Percentiles rank a stretch among this genome's conserved stretches.
phyloP scores from a whole-genome alignment of 2,888 invertebrate genomes.

The Panopea generosa region DNA sequence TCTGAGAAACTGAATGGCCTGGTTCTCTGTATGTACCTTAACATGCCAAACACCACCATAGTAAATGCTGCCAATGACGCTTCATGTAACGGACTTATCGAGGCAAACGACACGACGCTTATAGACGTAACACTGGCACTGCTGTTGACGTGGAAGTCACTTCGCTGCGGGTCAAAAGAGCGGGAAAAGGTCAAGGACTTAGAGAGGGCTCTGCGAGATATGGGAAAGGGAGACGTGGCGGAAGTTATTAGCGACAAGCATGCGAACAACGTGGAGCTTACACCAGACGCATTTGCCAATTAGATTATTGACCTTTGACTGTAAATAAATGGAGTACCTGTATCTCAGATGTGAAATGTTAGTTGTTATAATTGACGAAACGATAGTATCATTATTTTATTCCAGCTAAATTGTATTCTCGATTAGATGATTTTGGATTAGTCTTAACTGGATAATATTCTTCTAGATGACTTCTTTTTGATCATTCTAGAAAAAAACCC shows the following conservation, averaged over 20 bases:
- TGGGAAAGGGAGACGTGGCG: constrained; percentile 76
- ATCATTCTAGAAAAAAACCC: too few species aligned
- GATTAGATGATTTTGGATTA: too few species aligned
- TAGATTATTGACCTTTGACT: too few species aligned
- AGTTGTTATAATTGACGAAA: too few species aligned
- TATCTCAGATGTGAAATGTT: too few species aligned
- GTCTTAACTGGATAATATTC: too few species aligned
- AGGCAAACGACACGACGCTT: constrained; percentile 53
- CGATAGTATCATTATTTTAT: too few species aligned
- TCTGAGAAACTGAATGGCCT: constrained; percentile 67
- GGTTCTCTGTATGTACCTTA: constrained; percentile 73
- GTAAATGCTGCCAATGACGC: constrained; percentile 67
- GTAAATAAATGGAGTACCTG: too few species aligned
- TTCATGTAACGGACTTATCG: constrained; percentile 45
- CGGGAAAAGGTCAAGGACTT: constrained; percentile 73
- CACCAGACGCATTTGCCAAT: constrained; percentile 68
- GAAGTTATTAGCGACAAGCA: constrained; percentile 72
- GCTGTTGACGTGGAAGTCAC: constrained; percentile 69
- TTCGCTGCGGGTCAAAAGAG: constrained; percentile 69
- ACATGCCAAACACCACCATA: constrained; percentile 75
- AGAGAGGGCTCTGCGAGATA: constrained; percentile 74
- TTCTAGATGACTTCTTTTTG: too few species aligned
- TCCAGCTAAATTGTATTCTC: too few species aligned
- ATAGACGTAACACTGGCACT: constrained; percentile 67
- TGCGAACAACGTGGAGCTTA: constrained; percentile 70